Evolutionary conservation across 2,888 invertebrate genomes (phyloP), one percentile per base, ranked within the genome.

Genomic region (Cremastinae sp.): DNA sequence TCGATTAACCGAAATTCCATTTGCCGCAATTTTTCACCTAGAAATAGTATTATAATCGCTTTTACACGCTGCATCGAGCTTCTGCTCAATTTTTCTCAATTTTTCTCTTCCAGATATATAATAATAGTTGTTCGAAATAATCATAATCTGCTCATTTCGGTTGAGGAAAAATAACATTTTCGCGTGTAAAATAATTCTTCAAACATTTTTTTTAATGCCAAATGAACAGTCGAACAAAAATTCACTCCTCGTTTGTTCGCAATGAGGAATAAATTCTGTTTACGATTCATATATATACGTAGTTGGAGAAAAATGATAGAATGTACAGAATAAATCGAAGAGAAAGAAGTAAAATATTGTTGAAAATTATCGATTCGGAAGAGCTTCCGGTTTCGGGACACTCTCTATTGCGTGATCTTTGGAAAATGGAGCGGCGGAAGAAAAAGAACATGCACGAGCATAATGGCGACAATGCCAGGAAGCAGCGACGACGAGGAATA

Each of bases 351-450:
- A 56, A 61, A 45, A 69, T 53, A 14, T 10, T 16, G 12, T 5
- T 2, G n/a, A 38, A 20, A 74, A 49, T 72, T 36, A 71, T 58
- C 9, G 47, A 71, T 59, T 58, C 47, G 68, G 43, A 79, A 81
- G 78, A 79, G 75, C 81, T 78, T 76, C 80, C 80, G 81, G 80
- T 77, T 62, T 79, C 78, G 74, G 77, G 81, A 75, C 22, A 61
- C 73, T 76, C 73, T 76, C 69, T 65, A 70, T 54, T 49, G 53
- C 76, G 59, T 41, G 72, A 76, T 65, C 54, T 53, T 64, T 58
- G 68, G 38, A 38, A 58, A 16, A 43, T 28, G 5, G 28, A 28
- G 28, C 28, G 28, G 28, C 28, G 5, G 28, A 5, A 28, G 20
- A 47, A 43, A 58, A 59, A 38, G 18, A n/a, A 12, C 12, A 38